These are phyloP conservation scores for Trichogramma pretiosum DNA, from an alignment of 1,140 invertebrate genomes.

Conservation along the genomic window DNA sequence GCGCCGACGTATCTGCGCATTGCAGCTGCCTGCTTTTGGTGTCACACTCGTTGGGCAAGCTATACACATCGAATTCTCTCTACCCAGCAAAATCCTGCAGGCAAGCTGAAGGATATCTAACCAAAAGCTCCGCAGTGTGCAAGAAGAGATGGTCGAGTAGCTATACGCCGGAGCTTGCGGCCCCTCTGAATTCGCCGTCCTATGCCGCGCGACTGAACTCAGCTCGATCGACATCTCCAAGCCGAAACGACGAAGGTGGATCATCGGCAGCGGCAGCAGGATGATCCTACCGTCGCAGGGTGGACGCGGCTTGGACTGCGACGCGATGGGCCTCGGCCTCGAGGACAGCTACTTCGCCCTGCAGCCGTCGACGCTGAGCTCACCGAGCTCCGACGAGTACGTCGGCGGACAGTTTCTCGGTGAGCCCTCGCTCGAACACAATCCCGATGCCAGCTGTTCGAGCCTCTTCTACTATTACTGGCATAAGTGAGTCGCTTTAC, in stretches of 20 bases:
- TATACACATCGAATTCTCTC: too few relatives aligned
- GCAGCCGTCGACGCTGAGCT: slow-evolving; percentile 2
- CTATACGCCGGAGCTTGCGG: too few relatives aligned
- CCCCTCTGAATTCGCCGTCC: too few relatives aligned
- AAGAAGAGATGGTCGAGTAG: too few relatives aligned
- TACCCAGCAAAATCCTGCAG: too few relatives aligned
- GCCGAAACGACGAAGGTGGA: too few relatives aligned
- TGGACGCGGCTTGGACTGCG: slow-evolving; percentile 2
- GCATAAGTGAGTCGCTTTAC: slow-evolving; percentile 23
- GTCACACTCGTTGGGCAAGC: too few relatives aligned
- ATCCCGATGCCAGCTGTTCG: background rate
- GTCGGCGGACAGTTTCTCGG: background rate
- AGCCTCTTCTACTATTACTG: slow-evolving; percentile 11
- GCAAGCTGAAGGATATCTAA: too few relatives aligned
- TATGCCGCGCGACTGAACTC: too few relatives aligned
- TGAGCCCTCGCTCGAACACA: slow-evolving; percentile 2
- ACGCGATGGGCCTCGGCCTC: background rate
- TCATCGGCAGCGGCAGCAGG: background rate
- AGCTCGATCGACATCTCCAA: too few relatives aligned
- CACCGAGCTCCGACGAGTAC: slow-evolving; percentile 8
- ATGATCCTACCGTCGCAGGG: slow-evolving; percentile 13
- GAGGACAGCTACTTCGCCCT: slow-evolving; percentile 7
- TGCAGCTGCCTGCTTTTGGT: too few relatives aligned
- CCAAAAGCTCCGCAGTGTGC: too few relatives aligned
- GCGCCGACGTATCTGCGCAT: background rate